Base-by-base conservation (phyloP, 2,888 invertebrate genomes). In the Trichacis sp. region DNA sequence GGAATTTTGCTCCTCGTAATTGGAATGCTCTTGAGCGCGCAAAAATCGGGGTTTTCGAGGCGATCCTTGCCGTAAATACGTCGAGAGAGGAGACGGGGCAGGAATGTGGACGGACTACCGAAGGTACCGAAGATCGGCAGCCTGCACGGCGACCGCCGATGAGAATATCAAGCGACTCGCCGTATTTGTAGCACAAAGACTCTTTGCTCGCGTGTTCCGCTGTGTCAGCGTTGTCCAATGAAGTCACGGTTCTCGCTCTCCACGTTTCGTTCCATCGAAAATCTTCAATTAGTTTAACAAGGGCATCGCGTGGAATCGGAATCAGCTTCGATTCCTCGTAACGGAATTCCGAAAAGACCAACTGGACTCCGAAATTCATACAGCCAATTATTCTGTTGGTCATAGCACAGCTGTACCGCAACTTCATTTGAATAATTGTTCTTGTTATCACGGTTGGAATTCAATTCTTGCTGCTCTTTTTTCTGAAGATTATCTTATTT, bases 111-210 rank as follows among this genome's bases (percentile, higher is more conserved):
- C 33, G 33, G 33, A 33, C 24, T 24, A 24, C 24, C 65, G 60
- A 59, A 65, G 71, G 68, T 71, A 67, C 73, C 74, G 71, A 72
- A 74, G 73, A 73, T 73, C 77, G 73, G 71, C 77, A 79, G 78
- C 69, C 79, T 76, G 78, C 76, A 71, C 78, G 78, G 77, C 78
- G 77, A 76, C 77, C 71, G 69, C 59, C 73, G 73, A 74, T 71
- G 71, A 71, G 78, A 79, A 77, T 79, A 80, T 79, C 78, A 75
- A 77, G 75, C 72, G 78, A 77, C 74, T 75, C 72, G 68, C 70
- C 50, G 48, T 59, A 60, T 68, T 61, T 56, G 68, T 63, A 64
- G 69, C 69, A 64, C 62, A 67, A 53, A 66, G 66, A 64, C 53
- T 61, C 51, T 64, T 69, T 59, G 68, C 64, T 54, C 63, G 33